phyloP scores from a whole-genome alignment of 2,888 invertebrate genomes.

The Cantharis rustica region DNA sequence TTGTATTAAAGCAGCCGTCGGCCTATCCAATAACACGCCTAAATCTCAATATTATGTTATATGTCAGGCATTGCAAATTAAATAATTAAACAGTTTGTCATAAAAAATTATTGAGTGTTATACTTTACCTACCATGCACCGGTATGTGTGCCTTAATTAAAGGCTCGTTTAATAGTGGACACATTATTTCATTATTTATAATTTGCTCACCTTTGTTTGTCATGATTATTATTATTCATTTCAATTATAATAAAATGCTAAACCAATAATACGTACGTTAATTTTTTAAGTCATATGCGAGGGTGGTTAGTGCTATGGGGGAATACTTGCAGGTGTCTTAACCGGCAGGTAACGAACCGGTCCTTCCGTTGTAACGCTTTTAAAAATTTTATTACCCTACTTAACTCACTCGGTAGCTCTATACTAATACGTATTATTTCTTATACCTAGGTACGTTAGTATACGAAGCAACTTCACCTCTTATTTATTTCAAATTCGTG shows the following conservation, averaged over 20 bases:
- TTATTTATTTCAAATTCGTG: neutral
- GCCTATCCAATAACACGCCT: slow-evolving; percentile 18
- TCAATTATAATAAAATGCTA: neutral
- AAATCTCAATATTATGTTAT: slow-evolving; percentile 15
- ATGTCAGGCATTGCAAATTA: slow-evolving; percentile 10
- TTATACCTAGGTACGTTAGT: neutral
- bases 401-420: neutral
- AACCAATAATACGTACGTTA: neutral
- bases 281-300: slow-evolving; percentile 2
- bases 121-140: neutral
- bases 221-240: neutral
- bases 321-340: slow-evolving; percentile 13
- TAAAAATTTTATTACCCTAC: neutral
- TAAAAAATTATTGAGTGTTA: neutral
- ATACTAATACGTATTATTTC: slow-evolving; percentile 3
- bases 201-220: neutral
- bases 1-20: neutral
- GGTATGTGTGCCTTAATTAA: neutral
- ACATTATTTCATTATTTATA: neutral
- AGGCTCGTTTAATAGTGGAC: neutral
- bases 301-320: slow-evolving; percentile 10
- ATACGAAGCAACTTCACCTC: neutral
- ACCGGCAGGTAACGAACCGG: slow-evolving; percentile 20
- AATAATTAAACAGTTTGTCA: neutral
- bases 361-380: slow-evolving; percentile 8